phyloP scores from a whole-genome alignment of 2,797 vertebrate genomes.

The Danio tinwini region DNA sequence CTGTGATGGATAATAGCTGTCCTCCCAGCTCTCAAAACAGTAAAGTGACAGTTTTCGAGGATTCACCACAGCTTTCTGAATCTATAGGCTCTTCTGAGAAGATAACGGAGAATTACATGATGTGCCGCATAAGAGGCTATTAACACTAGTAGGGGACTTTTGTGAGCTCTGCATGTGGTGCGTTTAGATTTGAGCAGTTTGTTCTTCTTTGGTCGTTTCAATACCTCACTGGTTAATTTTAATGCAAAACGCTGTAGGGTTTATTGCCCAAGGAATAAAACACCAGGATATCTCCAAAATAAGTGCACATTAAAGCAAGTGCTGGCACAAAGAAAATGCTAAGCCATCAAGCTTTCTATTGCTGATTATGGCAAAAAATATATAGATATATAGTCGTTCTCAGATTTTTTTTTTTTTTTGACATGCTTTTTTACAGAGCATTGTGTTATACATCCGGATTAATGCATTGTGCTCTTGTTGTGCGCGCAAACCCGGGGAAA shows the following conservation, averaged over 20 bases:
- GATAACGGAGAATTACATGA: background rate
- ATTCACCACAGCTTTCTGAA: slow-evolving; percentile 10
- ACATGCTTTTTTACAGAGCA: too few species aligned
- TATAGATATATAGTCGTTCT: too few species aligned
- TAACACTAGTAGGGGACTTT: slow-evolving; percentile 1
- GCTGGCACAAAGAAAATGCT: background rate
- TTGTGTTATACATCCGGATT: too few species aligned
- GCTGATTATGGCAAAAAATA: background rate
- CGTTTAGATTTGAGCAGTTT: slow-evolving; percentile 15
- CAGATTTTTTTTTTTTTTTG: too few species aligned
- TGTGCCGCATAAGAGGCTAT: slow-evolving; percentile 4
- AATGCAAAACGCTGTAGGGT: slow-evolving; percentile 23
- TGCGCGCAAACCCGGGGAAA: too few species aligned
- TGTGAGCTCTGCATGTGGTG: background rate
- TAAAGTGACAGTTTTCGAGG: slow-evolving; percentile 36
- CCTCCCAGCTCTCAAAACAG: slow-evolving; percentile 36
- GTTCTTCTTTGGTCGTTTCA: slow-evolving; percentile 24
- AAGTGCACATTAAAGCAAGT: slow-evolving; percentile 5
- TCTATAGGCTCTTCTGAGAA: slow-evolving; percentile 14
- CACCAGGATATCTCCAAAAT: background rate
- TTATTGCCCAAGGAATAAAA: background rate
- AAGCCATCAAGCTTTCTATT: slow-evolving; percentile 2
- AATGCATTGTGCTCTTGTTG: too few species aligned
- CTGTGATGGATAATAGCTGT: slow-evolving; percentile 40
- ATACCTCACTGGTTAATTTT: background rate